Percentiles rank a stretch among this genome's conserved stretches.
phyloP scores from a whole-genome alignment of 2,888 invertebrate species.

The Endotricha flammealis region DNA sequence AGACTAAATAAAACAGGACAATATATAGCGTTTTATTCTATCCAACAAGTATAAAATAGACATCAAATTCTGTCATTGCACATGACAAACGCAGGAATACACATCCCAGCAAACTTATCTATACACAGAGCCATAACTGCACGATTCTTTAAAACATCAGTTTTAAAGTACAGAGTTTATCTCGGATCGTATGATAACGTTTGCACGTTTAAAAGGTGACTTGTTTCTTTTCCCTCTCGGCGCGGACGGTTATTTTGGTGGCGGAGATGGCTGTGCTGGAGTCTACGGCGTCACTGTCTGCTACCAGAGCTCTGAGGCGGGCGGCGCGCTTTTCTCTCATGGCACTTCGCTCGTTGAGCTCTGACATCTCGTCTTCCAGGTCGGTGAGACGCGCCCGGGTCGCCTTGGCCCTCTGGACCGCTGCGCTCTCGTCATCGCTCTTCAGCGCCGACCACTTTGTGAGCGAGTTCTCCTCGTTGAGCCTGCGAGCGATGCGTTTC shows the following conservation, averaged over 20 bases:
- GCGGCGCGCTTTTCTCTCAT: slow-evolving; percentile 85
- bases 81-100: slow-evolving; percentile 59
- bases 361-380: slow-evolving; percentile 86
- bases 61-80: slow-evolving; percentile 52
- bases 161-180: slow-evolving; percentile 36
- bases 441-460: slow-evolving; percentile 83
- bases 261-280: slow-evolving; percentile 37
- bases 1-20: slow-evolving; percentile 53
- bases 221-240: slow-evolving; percentile 71
- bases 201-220: slow-evolving; percentile 58
- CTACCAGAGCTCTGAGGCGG: slow-evolving; percentile 82
- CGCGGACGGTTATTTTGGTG: slow-evolving; percentile 56
- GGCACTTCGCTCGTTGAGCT: slow-evolving; percentile 82
- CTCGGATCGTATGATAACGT: slow-evolving; percentile 20
- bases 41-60: slow-evolving; percentile 61
- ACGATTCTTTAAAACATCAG: slow-evolving; percentile 29
- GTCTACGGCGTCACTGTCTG: slow-evolving; percentile 73
- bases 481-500: slow-evolving; percentile 62
- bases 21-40: slow-evolving; percentile 61
- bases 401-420: slow-evolving; percentile 81
- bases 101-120: slow-evolving; percentile 53
- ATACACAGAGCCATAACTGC: slow-evolving; percentile 38
- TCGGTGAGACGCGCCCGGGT: slow-evolving; percentile 83
- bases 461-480: slow-evolving; percentile 62
- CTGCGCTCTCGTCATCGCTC: slow-evolving; percentile 72